Conservation (phyloP, 2,113 vertebrate genomes). For the Anhinga rufa region DNA sequence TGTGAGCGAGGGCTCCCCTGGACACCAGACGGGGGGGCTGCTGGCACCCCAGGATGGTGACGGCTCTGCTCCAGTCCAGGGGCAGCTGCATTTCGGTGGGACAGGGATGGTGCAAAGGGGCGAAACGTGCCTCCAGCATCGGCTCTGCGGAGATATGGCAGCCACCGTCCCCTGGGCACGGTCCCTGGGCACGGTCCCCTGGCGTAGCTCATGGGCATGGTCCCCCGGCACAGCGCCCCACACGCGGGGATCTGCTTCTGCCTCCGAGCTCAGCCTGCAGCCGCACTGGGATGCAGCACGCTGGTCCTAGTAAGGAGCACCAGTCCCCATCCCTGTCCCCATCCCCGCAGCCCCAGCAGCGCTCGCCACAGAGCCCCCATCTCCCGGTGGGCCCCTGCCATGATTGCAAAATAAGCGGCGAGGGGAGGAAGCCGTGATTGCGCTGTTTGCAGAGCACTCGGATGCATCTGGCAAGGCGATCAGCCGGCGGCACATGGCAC, state of each 20-base stretch:
- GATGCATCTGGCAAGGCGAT: background rate
- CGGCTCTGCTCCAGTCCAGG: background rate
- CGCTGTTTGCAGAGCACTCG: background rate
- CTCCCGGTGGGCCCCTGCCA: background rate
- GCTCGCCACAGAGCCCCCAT: background rate
- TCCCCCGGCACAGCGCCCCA: rapidly evolving
- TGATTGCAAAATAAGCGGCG: background rate
- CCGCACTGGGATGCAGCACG: rapidly evolving
- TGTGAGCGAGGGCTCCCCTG: rapidly evolving
- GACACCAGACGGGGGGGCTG: background rate
- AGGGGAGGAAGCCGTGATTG: background rate
- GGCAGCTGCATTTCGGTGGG: background rate
- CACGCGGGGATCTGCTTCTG: background rate
- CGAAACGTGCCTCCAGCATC: rapidly evolving
- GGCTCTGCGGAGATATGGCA: background rate
- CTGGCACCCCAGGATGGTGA: background rate
- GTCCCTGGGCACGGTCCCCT: rapidly evolving
- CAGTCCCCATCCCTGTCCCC: background rate
- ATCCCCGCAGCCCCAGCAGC: background rate
- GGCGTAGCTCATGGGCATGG: too few species aligned
- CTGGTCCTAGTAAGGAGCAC: background rate
- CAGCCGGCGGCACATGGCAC: background rate
- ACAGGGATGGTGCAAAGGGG: background rate
- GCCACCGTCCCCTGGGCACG: rapidly evolving
- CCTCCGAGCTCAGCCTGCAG: background rate